These are phyloP conservation scores for Gnatocerus cornutus DNA, from an alignment of 2,888 invertebrate species.

Conservation along the genomic window DNA sequence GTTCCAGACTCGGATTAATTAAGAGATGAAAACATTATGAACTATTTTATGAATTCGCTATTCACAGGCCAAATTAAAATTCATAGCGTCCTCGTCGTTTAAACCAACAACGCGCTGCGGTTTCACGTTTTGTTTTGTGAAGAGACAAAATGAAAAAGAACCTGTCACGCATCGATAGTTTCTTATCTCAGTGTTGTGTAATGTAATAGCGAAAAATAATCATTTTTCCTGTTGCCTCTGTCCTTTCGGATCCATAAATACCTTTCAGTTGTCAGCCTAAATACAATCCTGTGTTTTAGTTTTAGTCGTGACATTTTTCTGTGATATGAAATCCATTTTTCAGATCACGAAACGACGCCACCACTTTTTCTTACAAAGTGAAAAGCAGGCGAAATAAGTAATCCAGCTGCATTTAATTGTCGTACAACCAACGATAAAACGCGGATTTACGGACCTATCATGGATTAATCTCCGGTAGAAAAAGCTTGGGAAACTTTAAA, in stretches of 20 bases:
- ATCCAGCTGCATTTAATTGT: slow-evolving; percentile 28
- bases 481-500: slow-evolving; percentile 37
- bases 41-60: neutral
- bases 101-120: neutral
- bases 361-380: slow-evolving; percentile 20
- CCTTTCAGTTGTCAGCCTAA: slow-evolving; percentile 29
- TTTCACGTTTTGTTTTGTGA: neutral
- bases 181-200: slow-evolving; percentile 25
- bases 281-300: slow-evolving; percentile 24
- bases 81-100: neutral
- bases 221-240: slow-evolving; percentile 17
- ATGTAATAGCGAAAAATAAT: slow-evolving; percentile 26
- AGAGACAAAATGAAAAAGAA: slow-evolving; percentile 18
- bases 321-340: slow-evolving; percentile 22
- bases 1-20: slow-evolving; percentile 15
- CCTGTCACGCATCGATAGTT: slow-evolving; percentile 16
- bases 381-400: slow-evolving; percentile 18
- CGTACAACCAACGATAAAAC: slow-evolving; percentile 23
- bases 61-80: neutral
- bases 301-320: slow-evolving; percentile 22
- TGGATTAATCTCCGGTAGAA: slow-evolving; percentile 26
- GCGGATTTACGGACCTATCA: slow-evolving; percentile 27
- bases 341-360: slow-evolving; percentile 28
- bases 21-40: slow-evolving; percentile 21
- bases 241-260: slow-evolving; percentile 26